A percentile compares a stretch with the other conserved stretches of the same genome.
Conservation (phyloP, 2,113 vertebrate species). For the Crypturellus undulatus region DNA sequence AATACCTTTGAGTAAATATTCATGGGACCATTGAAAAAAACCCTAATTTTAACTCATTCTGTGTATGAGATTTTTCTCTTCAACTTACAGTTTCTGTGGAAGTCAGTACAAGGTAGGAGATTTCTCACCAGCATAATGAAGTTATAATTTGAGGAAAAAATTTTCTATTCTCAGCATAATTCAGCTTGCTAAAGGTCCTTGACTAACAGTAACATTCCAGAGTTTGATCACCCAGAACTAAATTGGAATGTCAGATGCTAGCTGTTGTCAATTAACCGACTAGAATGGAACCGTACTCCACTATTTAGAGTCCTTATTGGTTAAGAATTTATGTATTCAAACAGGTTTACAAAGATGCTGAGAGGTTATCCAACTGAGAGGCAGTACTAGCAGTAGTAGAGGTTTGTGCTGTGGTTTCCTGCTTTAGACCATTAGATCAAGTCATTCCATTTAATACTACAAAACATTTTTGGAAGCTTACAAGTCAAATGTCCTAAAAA, state of each 20-base stretch:
- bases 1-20: background rate
- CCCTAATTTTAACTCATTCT: background rate
- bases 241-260: background rate
- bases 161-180: background rate
- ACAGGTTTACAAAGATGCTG: background rate
- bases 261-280: background rate
- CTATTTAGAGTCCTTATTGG: background rate
- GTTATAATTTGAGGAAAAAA: background rate
- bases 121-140: background rate
- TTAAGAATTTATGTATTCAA: background rate
- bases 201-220: background rate
- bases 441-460: background rate
- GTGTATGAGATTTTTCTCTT: background rate
- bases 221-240: background rate
- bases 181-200: background rate
- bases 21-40: background rate
- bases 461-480: background rate
- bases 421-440: background rate
- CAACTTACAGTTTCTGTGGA: background rate
- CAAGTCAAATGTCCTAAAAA: background rate
- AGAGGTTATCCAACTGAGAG: background rate
- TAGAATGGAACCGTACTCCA: background rate
- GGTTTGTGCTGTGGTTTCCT: background rate
- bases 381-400: background rate
- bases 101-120: background rate